Percentiles rank a stretch among this genome's conserved stretches.
These are phyloP conservation scores for Chrysolina oricalcia DNA, from an alignment of 2,888 invertebrate species.

Conservation along the genomic window DNA sequence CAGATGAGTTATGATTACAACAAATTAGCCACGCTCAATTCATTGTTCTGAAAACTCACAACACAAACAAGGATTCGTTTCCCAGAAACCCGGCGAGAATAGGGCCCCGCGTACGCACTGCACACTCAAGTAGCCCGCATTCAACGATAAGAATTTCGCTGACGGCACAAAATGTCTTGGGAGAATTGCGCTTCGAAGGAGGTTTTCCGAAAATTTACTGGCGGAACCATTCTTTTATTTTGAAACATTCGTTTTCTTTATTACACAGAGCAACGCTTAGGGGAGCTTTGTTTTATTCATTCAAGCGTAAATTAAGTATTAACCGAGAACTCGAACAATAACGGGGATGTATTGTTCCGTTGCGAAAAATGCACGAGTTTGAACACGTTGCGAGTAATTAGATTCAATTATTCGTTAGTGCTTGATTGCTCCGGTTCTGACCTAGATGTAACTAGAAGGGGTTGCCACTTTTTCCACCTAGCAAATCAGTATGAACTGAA, in stretches of 20 bases:
- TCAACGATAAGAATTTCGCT: constrained; percentile 18
- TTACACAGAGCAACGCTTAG: constrained; percentile 40
- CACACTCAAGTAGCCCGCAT: constrained; percentile 18
- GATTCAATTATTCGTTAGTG: constrained; percentile 29
- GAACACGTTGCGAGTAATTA: not conserved
- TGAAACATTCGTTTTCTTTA: constrained; percentile 49
- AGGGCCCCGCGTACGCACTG: not conserved
- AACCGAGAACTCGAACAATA: constrained; percentile 39
- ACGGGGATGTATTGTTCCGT: constrained; percentile 34
- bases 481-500: too few relatives aligned
- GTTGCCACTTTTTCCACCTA: too few relatives aligned
- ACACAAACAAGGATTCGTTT: not conserved
- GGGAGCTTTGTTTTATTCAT: constrained; percentile 46
- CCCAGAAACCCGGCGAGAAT: not conserved
- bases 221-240: constrained; percentile 46
- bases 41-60: not conserved
- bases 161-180: constrained; percentile 39
- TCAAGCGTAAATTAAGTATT: constrained; percentile 44
- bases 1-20: not conserved
- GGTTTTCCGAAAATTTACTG: constrained; percentile 54
- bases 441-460: too few relatives aligned
- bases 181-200: constrained; percentile 53
- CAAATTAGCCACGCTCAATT: not conserved
- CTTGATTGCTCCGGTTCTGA: not conserved
- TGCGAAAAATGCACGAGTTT: constrained; percentile 16